Percentiles rank a stretch among this genome's conserved stretches.
phyloP scores from a whole-genome alignment of 2,113 vertebrate genomes.

The Orthonyx spaldingii region DNA sequence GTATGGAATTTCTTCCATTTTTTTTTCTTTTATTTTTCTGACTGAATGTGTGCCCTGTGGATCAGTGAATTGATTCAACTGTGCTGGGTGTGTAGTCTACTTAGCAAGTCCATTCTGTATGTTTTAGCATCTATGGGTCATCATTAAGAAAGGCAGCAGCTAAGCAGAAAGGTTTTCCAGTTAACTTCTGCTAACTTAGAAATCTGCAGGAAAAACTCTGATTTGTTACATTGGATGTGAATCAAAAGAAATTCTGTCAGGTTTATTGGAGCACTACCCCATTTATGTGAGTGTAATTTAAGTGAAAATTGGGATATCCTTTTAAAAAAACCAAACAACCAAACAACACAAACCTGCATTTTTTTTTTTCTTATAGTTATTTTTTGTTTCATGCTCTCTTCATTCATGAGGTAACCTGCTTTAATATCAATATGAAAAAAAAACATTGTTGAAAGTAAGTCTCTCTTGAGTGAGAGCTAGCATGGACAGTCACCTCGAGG shows the following conservation, averaged over 20 bases:
- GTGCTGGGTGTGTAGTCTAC: neutral
- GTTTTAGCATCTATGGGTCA: neutral
- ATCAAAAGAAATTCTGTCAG: neutral
- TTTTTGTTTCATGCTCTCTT: neutral
- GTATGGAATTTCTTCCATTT: neutral
- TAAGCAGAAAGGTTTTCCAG: neutral
- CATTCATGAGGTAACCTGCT: neutral
- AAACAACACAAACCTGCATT: neutral
- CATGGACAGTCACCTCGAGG: neutral
- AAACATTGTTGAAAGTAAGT: neutral
- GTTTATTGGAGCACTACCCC: neutral
- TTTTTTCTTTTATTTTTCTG: neutral
- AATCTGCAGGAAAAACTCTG: neutral
- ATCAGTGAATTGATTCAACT: neutral
- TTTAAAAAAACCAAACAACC: accelerated
- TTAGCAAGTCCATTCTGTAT: neutral
- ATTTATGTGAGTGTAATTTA: accelerated
- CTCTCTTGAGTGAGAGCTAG: neutral
- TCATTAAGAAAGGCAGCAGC: neutral
- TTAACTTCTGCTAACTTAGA: neutral
- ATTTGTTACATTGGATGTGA: neutral
- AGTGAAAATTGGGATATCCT: neutral
- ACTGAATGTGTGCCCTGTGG: neutral
- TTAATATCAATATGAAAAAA: neutral
- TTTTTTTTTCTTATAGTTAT: neutral